Base-by-base conservation (phyloP, 2,888 invertebrate species). In the Acleris emargana region DNA sequence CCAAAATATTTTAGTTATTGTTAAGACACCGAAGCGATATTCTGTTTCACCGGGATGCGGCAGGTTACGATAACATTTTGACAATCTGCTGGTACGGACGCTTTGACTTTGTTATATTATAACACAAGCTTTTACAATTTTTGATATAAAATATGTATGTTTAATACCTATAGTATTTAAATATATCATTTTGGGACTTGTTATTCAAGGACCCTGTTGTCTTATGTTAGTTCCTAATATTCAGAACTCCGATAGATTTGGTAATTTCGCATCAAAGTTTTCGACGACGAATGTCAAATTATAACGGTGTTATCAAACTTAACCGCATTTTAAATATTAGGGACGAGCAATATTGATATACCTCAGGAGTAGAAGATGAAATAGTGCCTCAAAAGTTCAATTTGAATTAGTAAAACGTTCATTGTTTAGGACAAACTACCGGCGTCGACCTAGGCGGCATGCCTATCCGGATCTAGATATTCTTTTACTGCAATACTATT, bases 1-100 rank as follows among this genome's bases (percentile, higher is more conserved):
- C 86, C 86, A 87, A 87, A 86, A 82, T 80, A 78, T 79, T 81
- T 83, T 79, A 77, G 73, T 78, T 71, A 69, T 69, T 70, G 79
- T 74, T 64, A 50, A 42, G 77, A 82, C 83, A 85, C 84, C 86
- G 86, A 86, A 85, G 83, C 81, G 73, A 74, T 77, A 82, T 83
- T 84, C 84, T 80, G 79, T 79, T 81, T 78, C 60, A 50, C 55
- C 50, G 42, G 13, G 50, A 22, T 38, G 38, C 17, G 50, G 25
- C 25, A 20, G 42, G 47, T 49, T 22, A 53, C 47, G 28, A 49
- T 64, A 28, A 43, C 17, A 47, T 54, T 58, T 64, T 64, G 49
- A 59, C 58, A 64, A 59, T 58, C 49, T 43, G 49, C 58, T 59
- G 64, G 53, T 64, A 64, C 52, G 47, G 52, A 58, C 53, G 53